Conservation (phyloP, 2,113 vertebrate species). For the Pelecanus crispus region DNA sequence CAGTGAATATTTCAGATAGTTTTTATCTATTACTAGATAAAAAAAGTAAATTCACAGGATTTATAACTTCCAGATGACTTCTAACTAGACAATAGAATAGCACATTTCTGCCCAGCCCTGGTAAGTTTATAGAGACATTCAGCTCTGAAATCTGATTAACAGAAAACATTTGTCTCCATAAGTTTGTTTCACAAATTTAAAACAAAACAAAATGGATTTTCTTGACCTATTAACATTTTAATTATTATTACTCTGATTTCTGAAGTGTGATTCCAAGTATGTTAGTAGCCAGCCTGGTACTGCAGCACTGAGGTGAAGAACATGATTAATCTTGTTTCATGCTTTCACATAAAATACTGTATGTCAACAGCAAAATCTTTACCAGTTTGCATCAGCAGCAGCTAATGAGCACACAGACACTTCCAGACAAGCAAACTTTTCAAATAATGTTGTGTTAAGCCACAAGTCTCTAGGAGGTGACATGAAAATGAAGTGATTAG, state of each 20-base stretch:
- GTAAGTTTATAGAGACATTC: neutral
- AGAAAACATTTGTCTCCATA: neutral
- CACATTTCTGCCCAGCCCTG: neutral
- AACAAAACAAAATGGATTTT: neutral
- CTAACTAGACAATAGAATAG: neutral
- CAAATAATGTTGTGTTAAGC: neutral
- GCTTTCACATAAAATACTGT: neutral
- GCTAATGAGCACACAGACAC: neutral
- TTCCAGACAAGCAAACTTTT: conserved; percentile 30
- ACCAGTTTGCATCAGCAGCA: neutral
- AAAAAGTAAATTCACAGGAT: neutral
- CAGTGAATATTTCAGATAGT: neutral
- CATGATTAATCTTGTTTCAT: neutral
- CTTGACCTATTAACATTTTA: neutral
- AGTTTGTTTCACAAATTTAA: neutral
- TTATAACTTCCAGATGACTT: neutral
- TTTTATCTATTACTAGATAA: neutral
- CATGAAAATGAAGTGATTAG: conserved; percentile 9
- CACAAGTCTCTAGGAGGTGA: neutral
- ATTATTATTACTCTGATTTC: neutral
- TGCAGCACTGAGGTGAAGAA: neutral
- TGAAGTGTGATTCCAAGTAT: neutral
- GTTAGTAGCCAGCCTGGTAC: neutral
- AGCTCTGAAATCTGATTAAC: neutral
- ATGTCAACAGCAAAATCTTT: neutral